These are phyloP conservation scores for Albula goreensis DNA, from an alignment of 2,113 vertebrate species.

Conservation along the genomic window DNA sequence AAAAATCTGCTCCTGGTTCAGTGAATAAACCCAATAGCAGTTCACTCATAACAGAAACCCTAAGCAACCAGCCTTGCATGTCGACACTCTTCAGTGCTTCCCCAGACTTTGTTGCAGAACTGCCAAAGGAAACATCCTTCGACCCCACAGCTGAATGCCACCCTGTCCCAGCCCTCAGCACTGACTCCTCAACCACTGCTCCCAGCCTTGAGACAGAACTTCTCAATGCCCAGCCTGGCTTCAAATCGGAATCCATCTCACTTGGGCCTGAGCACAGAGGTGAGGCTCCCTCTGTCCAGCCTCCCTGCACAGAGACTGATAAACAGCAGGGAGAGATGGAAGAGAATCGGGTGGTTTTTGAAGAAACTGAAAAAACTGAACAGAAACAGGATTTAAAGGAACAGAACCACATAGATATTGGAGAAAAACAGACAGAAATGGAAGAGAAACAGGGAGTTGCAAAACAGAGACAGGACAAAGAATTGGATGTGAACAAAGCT, in stretches of 20 bases:
- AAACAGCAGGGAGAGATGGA: not conserved
- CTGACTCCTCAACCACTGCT: not conserved
- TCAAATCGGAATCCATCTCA: not conserved
- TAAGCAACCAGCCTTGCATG: not conserved
- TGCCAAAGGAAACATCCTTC: not conserved
- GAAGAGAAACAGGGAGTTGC: not conserved
- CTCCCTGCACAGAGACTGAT: not conserved
- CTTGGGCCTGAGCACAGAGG: not conserved
- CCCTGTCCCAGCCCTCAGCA: not conserved
- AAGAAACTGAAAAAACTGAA: not conserved
- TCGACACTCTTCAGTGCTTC: not conserved
- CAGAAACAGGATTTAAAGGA: not conserved
- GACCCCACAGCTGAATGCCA: not conserved
- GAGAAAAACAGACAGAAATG: not conserved
- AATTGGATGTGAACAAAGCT: slow-evolving; percentile 37
- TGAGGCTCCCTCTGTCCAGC: not conserved
- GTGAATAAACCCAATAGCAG: not conserved
- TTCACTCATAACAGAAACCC: not conserved
- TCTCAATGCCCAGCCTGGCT: slow-evolving; percentile 4
- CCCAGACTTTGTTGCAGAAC: not conserved
- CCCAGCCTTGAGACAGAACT: not conserved
- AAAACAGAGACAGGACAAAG: slow-evolving; percentile 32
- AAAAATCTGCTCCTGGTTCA: not conserved
- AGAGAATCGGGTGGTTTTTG: not conserved
- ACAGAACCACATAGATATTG: not conserved